Conservation (phyloP, 2,888 invertebrate species). For the Hyposoter dolosus region DNA sequence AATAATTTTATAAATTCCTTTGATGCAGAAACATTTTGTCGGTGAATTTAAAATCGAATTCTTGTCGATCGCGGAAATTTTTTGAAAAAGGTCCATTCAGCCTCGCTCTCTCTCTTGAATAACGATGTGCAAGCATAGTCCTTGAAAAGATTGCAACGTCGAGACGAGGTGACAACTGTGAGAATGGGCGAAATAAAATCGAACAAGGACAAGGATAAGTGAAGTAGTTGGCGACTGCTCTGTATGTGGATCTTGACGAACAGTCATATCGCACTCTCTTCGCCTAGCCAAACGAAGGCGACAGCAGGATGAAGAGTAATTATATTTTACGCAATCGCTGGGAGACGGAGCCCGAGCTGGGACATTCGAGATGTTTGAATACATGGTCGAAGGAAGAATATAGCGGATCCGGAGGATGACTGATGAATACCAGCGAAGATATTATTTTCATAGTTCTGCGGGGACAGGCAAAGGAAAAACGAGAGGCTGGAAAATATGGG, state of each 20-base stretch:
- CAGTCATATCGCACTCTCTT: conserved; percentile 24
- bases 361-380: conserved; percentile 37
- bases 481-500: conserved; percentile 30
- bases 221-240: conserved; percentile 24
- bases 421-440: conserved; percentile 5
- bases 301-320: conserved; percentile 34
- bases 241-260: conserved; percentile 10
- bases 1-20: neutral
- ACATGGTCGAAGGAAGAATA: neutral
- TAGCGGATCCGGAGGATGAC: neutral
- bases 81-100: neutral
- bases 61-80: neutral
- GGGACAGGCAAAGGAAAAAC: neutral
- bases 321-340: conserved; percentile 62
- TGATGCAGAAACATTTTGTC: neutral
- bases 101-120: neutral
- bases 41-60: neutral
- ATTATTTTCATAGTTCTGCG: conserved; percentile 7
- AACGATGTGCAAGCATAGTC: neutral
- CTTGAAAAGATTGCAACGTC: conserved; percentile 37
- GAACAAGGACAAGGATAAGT: conserved; percentile 36
- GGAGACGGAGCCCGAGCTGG: neutral
- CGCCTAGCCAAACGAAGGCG: conserved; percentile 21
- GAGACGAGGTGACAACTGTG: conserved; percentile 15
- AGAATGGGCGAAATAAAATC: conserved; percentile 16